phyloP scores from a whole-genome alignment of 2,113 vertebrate genomes.

The Tragelaphus strepsiceros region DNA sequence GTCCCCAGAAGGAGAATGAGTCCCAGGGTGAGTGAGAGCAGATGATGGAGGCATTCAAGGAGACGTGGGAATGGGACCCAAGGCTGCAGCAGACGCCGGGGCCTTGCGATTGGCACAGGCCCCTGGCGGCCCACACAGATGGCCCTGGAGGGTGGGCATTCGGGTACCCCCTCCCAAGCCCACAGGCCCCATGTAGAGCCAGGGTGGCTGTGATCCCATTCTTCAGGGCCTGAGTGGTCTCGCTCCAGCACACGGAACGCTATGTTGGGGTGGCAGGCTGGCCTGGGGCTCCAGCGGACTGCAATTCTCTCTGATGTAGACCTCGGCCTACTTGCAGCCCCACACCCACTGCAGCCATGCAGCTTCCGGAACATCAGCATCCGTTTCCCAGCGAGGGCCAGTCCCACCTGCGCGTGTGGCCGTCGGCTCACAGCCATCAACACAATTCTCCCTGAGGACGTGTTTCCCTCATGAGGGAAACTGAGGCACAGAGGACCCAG shows the following conservation, averaged over 20 bases:
- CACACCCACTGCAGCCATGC: accelerated
- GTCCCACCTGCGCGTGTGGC: accelerated
- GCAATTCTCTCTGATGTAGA: not conserved
- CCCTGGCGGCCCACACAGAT: accelerated
- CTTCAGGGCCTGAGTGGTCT: not conserved
- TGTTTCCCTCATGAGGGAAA: not conserved
- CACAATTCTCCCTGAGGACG: not conserved
- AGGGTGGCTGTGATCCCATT: not conserved
- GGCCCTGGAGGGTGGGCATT: too few relatives aligned
- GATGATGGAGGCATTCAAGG: accelerated
- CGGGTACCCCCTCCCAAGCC: not conserved
- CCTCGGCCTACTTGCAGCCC: not conserved
- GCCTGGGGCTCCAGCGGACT: not conserved
- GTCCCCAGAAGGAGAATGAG: not conserved
- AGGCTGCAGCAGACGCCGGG: not conserved
- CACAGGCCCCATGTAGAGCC: not conserved
- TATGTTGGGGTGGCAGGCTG: not conserved
- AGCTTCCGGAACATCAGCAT: not conserved
- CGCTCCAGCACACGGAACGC: accelerated
- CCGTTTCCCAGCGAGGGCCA: accelerated
- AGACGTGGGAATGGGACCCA: not conserved
- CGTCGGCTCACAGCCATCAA: accelerated
- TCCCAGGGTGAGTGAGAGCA: not conserved
- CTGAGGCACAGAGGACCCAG: not conserved
- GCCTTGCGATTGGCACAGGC: accelerated